These are phyloP conservation scores for Dynastes grantii DNA, from an alignment of 2,888 invertebrate species.

Conservation along the genomic window DNA sequence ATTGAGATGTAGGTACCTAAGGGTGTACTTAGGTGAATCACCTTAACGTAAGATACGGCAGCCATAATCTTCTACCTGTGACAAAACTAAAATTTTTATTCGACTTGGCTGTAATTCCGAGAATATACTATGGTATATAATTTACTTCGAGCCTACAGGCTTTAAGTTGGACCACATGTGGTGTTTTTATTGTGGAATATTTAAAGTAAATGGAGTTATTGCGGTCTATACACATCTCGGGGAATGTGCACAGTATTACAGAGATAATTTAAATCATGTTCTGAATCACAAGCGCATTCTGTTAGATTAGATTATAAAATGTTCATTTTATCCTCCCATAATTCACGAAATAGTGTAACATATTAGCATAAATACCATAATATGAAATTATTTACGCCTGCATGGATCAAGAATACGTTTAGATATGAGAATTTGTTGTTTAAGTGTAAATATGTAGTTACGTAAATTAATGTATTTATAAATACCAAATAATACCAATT, in stretches of 20 bases:
- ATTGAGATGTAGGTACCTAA: too few species aligned
- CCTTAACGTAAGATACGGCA: neutral
- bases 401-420: neutral
- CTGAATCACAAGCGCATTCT: conserved; percentile 6
- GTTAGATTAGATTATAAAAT: conserved; percentile 8
- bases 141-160: conserved; percentile 17
- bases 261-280: conserved; percentile 1
- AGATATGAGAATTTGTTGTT: too few species aligned
- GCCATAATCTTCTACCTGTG: neutral
- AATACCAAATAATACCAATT: too few species aligned
- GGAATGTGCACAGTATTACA: conserved; percentile 6
- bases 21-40: too few species aligned
- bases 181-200: conserved; percentile 25
- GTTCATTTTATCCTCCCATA: neutral
- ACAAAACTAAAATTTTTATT: conserved; percentile 20
- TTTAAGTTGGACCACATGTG: conserved; percentile 32
- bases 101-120: neutral
- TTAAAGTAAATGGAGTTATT: conserved; percentile 36
- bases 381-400: conserved; percentile 4
- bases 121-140: conserved; percentile 16
- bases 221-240: neutral
- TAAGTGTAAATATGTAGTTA: too few species aligned
- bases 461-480: too few species aligned
- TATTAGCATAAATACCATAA: conserved; percentile 6
- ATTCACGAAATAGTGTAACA: neutral